Conservation (phyloP, 1,140 invertebrate genomes). For the Oreohelix idahoensis region DNA sequence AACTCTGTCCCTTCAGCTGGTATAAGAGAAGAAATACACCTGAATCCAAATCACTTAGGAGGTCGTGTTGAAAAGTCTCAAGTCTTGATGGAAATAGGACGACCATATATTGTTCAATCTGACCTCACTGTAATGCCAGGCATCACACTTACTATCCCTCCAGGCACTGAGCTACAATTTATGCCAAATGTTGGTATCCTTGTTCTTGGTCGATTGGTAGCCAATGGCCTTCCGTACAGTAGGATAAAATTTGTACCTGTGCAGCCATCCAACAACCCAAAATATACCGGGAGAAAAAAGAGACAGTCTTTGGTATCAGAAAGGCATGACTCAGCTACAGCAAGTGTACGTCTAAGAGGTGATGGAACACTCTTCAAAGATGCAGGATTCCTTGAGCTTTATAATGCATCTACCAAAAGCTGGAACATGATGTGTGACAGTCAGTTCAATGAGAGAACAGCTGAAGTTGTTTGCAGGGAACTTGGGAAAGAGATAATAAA, state of each 20-base stretch:
- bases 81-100: conserved; percentile 78
- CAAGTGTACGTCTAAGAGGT: conserved; percentile 46
- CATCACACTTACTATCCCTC: conserved; percentile 86
- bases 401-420: conserved; percentile 93
- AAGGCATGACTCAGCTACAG: not conserved
- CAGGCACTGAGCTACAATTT: conserved; percentile 94
- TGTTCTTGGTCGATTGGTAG: conserved; percentile 92
- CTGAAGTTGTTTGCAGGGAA: conserved; percentile 88
- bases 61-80: conserved; percentile 87
- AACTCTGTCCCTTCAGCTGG: conserved; percentile 72
- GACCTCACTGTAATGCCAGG: conserved; percentile 98
- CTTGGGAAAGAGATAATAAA: conserved; percentile 91
- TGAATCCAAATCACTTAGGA: conserved; percentile 77
- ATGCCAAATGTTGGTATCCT: conserved; percentile 96
- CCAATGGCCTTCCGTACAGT: conserved; percentile 83
- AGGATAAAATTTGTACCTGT: conserved; percentile 74
- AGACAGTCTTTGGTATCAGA: not conserved
- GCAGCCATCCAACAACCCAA: conserved; percentile 21
- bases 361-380: conserved; percentile 58
- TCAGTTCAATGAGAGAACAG: conserved; percentile 81
- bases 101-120: conserved; percentile 86
- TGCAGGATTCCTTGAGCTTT: conserved; percentile 91
- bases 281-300: not conserved
- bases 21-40: conserved; percentile 64
- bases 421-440: conserved; percentile 98